Evolutionary conservation across 2,113 vertebrate species (phyloP), one percentile per base, ranked within the genome.

Genomic region (Brachypteracias leptosomus): DNA sequence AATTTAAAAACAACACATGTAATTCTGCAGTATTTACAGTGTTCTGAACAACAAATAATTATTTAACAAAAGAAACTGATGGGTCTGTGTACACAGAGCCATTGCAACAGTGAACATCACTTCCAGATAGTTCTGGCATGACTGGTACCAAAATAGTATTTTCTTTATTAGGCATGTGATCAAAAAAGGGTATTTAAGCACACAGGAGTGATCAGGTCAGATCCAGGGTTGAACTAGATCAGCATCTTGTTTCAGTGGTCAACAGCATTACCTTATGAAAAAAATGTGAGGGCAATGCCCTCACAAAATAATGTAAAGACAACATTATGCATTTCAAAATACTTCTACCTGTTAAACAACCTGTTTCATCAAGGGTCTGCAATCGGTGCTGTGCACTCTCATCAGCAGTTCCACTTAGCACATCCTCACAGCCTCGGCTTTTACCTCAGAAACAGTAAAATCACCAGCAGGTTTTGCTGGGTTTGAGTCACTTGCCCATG

Each of bases 31-130:
- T 86, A 85, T 80, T 94, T 71, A 91, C 35, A 80, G 61, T 83
- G 55, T 35, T 80, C 57, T 83, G 44, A 83, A 36, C 55, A 96
- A 76, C 55, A 90, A 88, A 96, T 54, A 95, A 77, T 63, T 38
- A 52, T 4, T 16, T 52, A 77, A 88, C 44, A 86, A 95, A 93
- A 74, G 52, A 90, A 92, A 88, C 63, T 35, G 55, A 62, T 11
- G 2, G 2, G 8, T 33, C 38, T 86, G 59, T 20, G 36, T 80
- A 74, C n/a, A 31, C 18, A 80, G 38, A 85, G 38, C 33, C 20
- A 47, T 2, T 63, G 76, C 59, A 84, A 84, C 26, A 74, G 51
- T 20, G 67, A 93, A 77, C 13, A 59, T 86, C 49, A 40, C 54
- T 76, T 55, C 25, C 72, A 85, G 16, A 85, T 28, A 77, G 85